These are phyloP conservation scores for Asobara japonica DNA, from an alignment of 1,140 invertebrate species.

Conservation along the genomic window DNA sequence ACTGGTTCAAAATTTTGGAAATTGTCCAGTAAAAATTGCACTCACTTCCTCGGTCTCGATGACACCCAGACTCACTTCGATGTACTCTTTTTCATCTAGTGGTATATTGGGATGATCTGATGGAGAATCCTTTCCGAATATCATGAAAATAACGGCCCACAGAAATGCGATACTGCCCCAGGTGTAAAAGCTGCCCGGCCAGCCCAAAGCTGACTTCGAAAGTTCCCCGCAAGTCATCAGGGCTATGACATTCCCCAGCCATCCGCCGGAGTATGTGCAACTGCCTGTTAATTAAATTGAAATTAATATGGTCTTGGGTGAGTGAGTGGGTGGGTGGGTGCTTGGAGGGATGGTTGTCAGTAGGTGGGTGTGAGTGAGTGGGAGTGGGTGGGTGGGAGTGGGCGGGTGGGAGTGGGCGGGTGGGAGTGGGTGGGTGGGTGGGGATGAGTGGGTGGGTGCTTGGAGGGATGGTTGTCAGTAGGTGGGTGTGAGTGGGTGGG, in stretches of 20 bases:
- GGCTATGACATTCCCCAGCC: conserved; percentile 74
- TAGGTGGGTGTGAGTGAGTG: too few relatives aligned
- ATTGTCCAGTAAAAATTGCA: neutral
- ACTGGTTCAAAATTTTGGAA: too few relatives aligned
- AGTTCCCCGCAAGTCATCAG: conserved; percentile 71
- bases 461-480: too few relatives aligned
- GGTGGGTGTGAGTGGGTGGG: too few relatives aligned
- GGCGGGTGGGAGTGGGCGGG: too few relatives aligned
- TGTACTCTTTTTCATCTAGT: conserved; percentile 61
- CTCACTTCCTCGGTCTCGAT: conserved; percentile 59
- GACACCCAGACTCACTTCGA: conserved; percentile 65
- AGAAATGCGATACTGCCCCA: conserved; percentile 66
- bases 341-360: too few relatives aligned
- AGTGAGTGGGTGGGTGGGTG: too few relatives aligned
- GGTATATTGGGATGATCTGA: conserved; percentile 57
- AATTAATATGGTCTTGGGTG: conserved; percentile 9
- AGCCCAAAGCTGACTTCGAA: conserved; percentile 68
- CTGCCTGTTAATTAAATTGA: conserved; percentile 45
- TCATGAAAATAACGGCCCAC: conserved; percentile 56
- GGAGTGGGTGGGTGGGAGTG: too few relatives aligned
- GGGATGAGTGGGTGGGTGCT: too few relatives aligned
- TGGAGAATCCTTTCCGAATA: conserved; percentile 67
- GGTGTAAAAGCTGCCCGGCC: conserved; percentile 72
- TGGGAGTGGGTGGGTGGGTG: too few relatives aligned
- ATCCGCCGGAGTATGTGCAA: conserved; percentile 66